A percentile compares a stretch with the other conserved stretches of the same genome.
Conservation (phyloP, 2,113 vertebrate species). For the Pipra filicauda region DNA sequence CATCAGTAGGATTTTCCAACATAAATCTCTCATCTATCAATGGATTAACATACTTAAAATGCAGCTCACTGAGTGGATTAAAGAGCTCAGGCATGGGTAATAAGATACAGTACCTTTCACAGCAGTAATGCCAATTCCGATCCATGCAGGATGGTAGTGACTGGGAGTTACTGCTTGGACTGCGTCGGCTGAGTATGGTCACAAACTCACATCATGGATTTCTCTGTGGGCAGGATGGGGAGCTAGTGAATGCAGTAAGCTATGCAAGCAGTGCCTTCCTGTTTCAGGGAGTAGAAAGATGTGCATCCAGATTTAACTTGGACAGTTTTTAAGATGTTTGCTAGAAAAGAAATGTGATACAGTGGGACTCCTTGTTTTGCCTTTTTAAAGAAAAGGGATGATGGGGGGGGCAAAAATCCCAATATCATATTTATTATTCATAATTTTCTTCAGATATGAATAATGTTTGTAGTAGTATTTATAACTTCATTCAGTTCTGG, state of each 20-base stretch:
- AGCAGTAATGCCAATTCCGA: not conserved
- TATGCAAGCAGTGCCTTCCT: not conserved
- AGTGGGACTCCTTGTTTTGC: not conserved
- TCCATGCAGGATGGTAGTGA: not conserved
- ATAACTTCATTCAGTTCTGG: not conserved
- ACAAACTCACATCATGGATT: not conserved
- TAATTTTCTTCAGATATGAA: not conserved
- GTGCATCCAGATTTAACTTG: not conserved
- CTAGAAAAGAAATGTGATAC: not conserved
- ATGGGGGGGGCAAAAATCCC: not conserved
- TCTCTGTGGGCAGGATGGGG: not conserved
- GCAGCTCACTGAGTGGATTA: not conserved
- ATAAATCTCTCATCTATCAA: constrained; percentile 1
- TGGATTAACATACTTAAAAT: constrained; percentile 31
- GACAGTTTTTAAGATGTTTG: not conserved
- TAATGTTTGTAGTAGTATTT: not conserved
- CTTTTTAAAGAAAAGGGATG: not conserved
- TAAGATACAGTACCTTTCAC: not conserved
- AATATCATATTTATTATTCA: accelerated
- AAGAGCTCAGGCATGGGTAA: not conserved
- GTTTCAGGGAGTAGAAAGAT: not conserved
- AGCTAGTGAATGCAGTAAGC: not conserved
- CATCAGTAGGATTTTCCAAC: not conserved
- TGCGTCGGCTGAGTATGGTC: not conserved
- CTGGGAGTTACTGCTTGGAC: not conserved